Base-by-base conservation (phyloP, 2,888 invertebrate species). In the Aproaerema taeniolella region DNA sequence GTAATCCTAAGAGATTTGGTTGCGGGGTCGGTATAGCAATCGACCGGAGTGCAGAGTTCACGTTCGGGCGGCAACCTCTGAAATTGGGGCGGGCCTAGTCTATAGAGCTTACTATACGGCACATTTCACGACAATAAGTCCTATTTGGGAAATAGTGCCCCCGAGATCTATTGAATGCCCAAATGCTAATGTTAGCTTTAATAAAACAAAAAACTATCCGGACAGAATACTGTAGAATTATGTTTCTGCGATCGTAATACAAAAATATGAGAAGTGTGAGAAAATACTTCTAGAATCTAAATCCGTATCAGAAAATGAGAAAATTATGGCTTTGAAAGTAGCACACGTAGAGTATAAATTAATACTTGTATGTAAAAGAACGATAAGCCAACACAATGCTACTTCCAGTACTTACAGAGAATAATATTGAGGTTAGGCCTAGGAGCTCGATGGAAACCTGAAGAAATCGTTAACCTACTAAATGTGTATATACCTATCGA, bases 41-140 rank as follows among this genome's bases (percentile, higher is more conserved):
- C 63, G 68, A 67, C 53, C 63, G 55, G 61, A 67, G 70, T 67
- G 68, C 61, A 59, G 74, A 72, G 82, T 79, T 83, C 82, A 81
- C 72, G 72, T 70, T 65, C 81, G 82, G 82, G 46, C 82, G 72
- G 71, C 72, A 83, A 83, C 83, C 85, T 64, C 73, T 67, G 59
- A 78, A 82, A 72, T 62, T 80, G 58, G 82, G 74, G 58, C 80
- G 71, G 59, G 63, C 66, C 59, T 62, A 64, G 72, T 71, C 75
- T 74, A 68, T 61, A 61, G 59, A n/a, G 55, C 61, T 65, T 55
- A 60, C n/a, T n/a, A n/a, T n/a, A n/a, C n/a, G 55, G 52, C 53
- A 29, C 29, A 47, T 49, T 62, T 45, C 53, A 57, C 56, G 49
- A 58, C 58, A 53, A 62, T 62, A 53, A 46, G 41, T 55, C 61